Evolutionary conservation across 2,797 vertebrate species (phyloP), one percentile per base, ranked within the genome.

Genomic region (Petrocephalus schoutedeni): DNA sequence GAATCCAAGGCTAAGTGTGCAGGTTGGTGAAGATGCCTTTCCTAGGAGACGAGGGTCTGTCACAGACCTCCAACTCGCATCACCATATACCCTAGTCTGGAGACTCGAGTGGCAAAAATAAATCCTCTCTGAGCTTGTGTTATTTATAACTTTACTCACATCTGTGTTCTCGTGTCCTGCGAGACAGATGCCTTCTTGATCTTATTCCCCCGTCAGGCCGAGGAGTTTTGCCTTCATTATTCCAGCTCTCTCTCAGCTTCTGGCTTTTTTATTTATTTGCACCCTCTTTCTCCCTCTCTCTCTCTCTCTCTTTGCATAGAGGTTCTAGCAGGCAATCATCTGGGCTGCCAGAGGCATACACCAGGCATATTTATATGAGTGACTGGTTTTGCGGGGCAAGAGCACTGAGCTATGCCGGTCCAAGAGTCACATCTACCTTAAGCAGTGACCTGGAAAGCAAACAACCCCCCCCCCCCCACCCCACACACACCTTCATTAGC

Each of bases 71-170:
- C 6, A 10, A 54, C 82, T 10, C n/a, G 19, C 49, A 16, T 56
- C 51, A 56, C 21, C 7, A 84, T 1, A n/a, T 23, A 86, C 89
- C 87, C 91, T 92, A 90, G 88, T 90, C 71, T 0, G 5, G 84
- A 89, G 89, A 86, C 91, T 92, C 90, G 88, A 89, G 77, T 51
- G 91, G 91, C 89, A 90, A 89, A 90, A 91, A 89, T 89, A 90
- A 90, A 89, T 89, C 92, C 91, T 90, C 91, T 86, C 89, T 86
- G 90, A 91, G 74, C 36, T 41, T 28, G 16, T 67, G 90, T 93
- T 94, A 92, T 91, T 92, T 92, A 91, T 90, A 87, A 89, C 91
- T 87, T 53, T 90, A 91, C 91, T 92, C 92, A 91, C 93, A 92
- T 93, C 91, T 92, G 90, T 89, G 91, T 61, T 58, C 59, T 83